These are phyloP conservation scores for Tadarida brasiliensis DNA, from an alignment of 2,797 vertebrate species.

Conservation along the genomic window DNA sequence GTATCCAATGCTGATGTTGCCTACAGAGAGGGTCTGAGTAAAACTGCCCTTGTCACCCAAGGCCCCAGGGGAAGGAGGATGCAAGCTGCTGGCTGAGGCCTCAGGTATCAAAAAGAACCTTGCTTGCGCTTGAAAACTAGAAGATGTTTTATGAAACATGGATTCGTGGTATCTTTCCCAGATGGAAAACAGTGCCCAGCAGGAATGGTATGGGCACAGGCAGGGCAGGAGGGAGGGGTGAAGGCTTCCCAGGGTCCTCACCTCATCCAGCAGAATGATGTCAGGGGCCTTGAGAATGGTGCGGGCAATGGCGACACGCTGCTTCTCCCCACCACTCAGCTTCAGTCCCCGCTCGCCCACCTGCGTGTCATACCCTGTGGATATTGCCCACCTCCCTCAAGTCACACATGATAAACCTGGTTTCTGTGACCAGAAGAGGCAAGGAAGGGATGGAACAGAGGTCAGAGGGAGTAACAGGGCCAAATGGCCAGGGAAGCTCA, in stretches of 20 bases:
- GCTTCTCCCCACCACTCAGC: constrained; percentile 98
- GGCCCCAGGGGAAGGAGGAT: background rate
- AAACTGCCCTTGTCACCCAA: background rate
- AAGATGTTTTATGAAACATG: background rate
- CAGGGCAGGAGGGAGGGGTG: accelerated
- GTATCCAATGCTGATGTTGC: constrained; percentile 98
- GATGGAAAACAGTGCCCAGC: background rate
- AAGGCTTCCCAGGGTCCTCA: constrained; percentile 74
- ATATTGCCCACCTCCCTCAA: constrained; percentile 14
- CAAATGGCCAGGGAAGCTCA: constrained; percentile 74
- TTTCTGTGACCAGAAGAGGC: constrained; percentile 1
- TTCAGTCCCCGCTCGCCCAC: constrained; percentile 97
- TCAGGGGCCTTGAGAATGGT: constrained; percentile 96
- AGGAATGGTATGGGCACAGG: background rate
- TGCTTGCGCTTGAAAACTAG: background rate
- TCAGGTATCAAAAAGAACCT: background rate
- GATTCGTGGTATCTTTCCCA: background rate
- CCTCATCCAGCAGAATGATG: constrained; percentile 97
- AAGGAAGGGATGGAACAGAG: background rate
- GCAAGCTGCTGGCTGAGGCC: background rate
- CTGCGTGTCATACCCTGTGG: constrained; percentile 94
- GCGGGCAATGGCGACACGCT: constrained; percentile 96
- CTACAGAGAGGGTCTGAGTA: constrained; percentile 83
- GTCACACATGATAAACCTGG: background rate
- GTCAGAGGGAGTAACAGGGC: background rate